phyloP scores from a whole-genome alignment of 1,140 invertebrate genomes.

The Cydia splendana region DNA sequence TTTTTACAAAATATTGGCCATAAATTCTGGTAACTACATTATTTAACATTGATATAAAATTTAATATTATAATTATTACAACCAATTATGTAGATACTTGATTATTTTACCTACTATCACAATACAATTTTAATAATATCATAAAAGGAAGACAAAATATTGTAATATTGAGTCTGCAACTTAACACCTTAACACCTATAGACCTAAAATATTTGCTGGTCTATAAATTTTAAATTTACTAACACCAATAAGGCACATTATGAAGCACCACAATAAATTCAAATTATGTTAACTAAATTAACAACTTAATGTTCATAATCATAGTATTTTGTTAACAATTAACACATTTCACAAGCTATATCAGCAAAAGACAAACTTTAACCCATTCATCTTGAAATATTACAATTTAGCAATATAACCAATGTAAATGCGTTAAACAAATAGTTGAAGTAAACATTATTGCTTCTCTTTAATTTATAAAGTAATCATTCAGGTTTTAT shows the following conservation, averaged over 20 bases:
- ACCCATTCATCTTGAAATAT: neutral
- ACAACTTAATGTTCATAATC: neutral
- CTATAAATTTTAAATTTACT: neutral
- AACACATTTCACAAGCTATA: neutral
- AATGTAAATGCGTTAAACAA: neutral
- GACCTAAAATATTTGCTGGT: neutral
- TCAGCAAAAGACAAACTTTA: neutral
- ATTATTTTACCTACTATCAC: slow-evolving; percentile 25
- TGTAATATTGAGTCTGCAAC: neutral
- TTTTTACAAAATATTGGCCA: slow-evolving; percentile 2
- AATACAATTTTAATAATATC: slow-evolving; percentile 23
- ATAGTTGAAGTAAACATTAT: neutral
- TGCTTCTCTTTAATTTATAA: neutral
- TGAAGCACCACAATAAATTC: slow-evolving; percentile 19
- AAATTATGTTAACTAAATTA: neutral
- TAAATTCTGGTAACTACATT: slow-evolving; percentile 22
- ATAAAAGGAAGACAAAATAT: slow-evolving; percentile 24
- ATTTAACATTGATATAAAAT: slow-evolving; percentile 19
- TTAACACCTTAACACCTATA: neutral
- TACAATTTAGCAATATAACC: neutral
- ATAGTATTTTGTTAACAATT: neutral
- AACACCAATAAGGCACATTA: slow-evolving; percentile 22
- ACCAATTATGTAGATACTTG: slow-evolving; percentile 1
- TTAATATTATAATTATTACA: slow-evolving; percentile 9
- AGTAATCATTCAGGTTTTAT: neutral